Evolutionary conservation across 2,113 vertebrate genomes (phyloP).

Genomic region (Pterocles gutturalis): DNA sequence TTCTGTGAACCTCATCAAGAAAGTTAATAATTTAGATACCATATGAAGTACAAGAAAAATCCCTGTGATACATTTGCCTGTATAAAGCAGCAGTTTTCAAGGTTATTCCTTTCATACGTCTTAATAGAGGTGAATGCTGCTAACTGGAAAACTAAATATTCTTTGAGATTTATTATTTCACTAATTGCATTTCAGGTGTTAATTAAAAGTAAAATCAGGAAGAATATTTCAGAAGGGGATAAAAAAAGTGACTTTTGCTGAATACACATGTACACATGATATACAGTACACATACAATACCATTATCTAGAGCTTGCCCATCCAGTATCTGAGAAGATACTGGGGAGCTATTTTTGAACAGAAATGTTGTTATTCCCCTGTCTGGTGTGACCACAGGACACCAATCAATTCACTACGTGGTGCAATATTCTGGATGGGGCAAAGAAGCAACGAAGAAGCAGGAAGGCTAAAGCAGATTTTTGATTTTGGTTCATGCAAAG

Average conservation of each 20-base stretch:
- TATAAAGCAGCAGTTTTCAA: conserved; percentile 46
- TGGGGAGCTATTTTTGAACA: neutral
- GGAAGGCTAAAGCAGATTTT: neutral
- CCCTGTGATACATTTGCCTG: neutral
- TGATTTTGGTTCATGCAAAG: neutral
- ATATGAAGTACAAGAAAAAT: conserved; percentile 27
- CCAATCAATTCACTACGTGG: neutral
- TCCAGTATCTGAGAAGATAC: neutral
- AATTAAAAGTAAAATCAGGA: conserved; percentile 58
- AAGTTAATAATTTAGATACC: conserved; percentile 64
- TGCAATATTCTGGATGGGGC: neutral
- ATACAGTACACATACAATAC: neutral
- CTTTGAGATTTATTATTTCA: conserved; percentile 57
- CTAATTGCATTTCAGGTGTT: conserved; percentile 47
- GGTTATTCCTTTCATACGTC: conserved; percentile 59
- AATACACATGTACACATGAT: neutral
- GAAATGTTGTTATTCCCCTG: neutral
- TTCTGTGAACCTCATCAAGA: conserved; percentile 35
- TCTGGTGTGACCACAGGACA: neutral
- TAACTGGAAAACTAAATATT: conserved; percentile 51
- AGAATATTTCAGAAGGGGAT: conserved; percentile 28
- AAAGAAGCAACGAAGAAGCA: neutral
- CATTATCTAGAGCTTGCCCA: neutral
- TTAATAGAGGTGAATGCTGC: conserved; percentile 53
- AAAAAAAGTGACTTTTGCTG: neutral